phyloP scores from a whole-genome alignment of 2,888 invertebrate genomes.

The Euplexia lucipara region DNA sequence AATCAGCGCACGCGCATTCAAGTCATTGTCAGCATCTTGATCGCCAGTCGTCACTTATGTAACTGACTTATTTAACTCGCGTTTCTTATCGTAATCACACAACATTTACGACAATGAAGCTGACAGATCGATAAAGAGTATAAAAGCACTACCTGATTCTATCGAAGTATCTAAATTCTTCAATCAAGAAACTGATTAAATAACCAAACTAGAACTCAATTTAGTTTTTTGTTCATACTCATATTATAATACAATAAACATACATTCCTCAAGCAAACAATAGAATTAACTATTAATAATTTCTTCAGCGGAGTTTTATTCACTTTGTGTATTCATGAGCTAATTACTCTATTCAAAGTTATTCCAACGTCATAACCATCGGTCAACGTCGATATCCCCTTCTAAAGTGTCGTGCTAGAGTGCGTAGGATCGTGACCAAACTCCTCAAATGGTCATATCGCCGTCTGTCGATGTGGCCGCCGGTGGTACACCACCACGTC shows the following conservation, averaged over 20 bases:
- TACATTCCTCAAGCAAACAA: slow-evolving; percentile 74
- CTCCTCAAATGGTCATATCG: slow-evolving; percentile 86
- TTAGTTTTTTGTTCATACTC: slow-evolving; percentile 44
- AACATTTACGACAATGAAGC: slow-evolving; percentile 57
- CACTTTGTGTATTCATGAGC: slow-evolving; percentile 84
- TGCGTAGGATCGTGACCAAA: slow-evolving; percentile 86
- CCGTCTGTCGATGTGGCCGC: slow-evolving; percentile 80
- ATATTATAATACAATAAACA: slow-evolving; percentile 73
- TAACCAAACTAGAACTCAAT: slow-evolving; percentile 42
- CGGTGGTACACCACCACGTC: slow-evolving; percentile 53
- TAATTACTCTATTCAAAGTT: slow-evolving; percentile 90
- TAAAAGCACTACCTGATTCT: slow-evolving; percentile 53
- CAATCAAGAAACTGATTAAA: slow-evolving; percentile 44
- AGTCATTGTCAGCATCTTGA: slow-evolving; percentile 59
- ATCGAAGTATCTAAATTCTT: slow-evolving; percentile 52
- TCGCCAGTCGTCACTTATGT: slow-evolving; percentile 57
- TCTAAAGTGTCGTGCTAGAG: slow-evolving; percentile 81
- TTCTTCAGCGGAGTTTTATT: slow-evolving; percentile 75
- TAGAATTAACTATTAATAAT: slow-evolving; percentile 79
- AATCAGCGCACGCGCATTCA: slow-evolving; percentile 57
- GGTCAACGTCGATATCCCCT: slow-evolving; percentile 86
- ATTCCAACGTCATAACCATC: slow-evolving; percentile 89
- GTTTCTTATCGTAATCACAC: slow-evolving; percentile 60
- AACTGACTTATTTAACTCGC: slow-evolving; percentile 53
- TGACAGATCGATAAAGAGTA: slow-evolving; percentile 57